Percentiles rank a stretch among this genome's conserved stretches.
phyloP scores from a whole-genome alignment of 1,140 invertebrate species.

The Drosophila equinoxialis region DNA sequence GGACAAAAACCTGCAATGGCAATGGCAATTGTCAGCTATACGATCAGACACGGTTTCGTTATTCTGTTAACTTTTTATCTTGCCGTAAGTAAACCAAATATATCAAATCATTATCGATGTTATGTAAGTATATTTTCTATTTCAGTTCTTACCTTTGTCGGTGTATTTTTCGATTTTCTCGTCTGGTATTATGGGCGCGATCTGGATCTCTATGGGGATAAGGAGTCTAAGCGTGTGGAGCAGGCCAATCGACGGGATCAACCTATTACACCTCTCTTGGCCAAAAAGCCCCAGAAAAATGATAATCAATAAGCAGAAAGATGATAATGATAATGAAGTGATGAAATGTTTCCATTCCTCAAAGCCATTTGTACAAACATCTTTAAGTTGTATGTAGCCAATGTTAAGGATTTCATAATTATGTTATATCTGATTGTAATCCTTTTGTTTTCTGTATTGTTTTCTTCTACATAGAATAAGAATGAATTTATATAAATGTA shows the following conservation, averaged over 20 bases:
- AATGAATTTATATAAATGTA: slow-evolving; percentile 63
- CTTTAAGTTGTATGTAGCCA: slow-evolving; percentile 34
- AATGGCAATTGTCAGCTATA: slow-evolving; percentile 87
- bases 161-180: slow-evolving; percentile 85
- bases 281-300: slow-evolving; percentile 46
- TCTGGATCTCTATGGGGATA: slow-evolving; percentile 85
- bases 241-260: slow-evolving; percentile 53
- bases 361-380: slow-evolving; percentile 58
- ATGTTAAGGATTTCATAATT: background rate
- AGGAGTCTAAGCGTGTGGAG: slow-evolving; percentile 81
- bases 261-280: slow-evolving; percentile 68
- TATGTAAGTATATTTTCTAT: background rate
- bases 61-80: slow-evolving; percentile 85
- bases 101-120: background rate
- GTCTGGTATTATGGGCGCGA: slow-evolving; percentile 85
- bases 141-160: slow-evolving; percentile 84
- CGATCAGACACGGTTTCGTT: slow-evolving; percentile 85
- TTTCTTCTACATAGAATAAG: slow-evolving; percentile 38
- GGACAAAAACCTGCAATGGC: slow-evolving; percentile 86
- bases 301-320: slow-evolving; percentile 31
- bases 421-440: slow-evolving; percentile 2
- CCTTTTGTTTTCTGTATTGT: slow-evolving; percentile 27
- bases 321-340: background rate
- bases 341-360: background rate
- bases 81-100: slow-evolving; percentile 83